Conservation (phyloP, 2,888 invertebrate genomes). For the Leptopterna dolabrata region DNA sequence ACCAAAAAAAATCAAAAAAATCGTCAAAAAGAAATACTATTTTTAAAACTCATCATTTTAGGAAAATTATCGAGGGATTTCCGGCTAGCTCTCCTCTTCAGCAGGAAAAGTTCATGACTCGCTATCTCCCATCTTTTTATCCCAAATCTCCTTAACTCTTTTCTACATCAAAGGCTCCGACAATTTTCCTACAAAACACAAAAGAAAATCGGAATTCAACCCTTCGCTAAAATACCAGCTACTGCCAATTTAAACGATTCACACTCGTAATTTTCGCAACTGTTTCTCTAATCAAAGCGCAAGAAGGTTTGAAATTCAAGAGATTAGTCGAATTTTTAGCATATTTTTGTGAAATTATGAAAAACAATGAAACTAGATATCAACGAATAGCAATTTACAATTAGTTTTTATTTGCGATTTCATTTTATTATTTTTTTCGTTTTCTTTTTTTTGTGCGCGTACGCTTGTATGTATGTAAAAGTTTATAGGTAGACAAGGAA, state of each 20-base stretch:
- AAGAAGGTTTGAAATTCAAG: neutral
- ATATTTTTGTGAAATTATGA: conserved; percentile 61
- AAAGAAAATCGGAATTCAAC: neutral
- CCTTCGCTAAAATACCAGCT: neutral
- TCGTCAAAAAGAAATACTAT: neutral
- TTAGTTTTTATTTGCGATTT: conserved; percentile 5
- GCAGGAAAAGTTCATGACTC: conserved; percentile 31
- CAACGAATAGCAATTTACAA: conserved; percentile 58
- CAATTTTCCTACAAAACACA: neutral
- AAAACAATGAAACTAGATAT: conserved; percentile 45
- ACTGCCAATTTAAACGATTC: neutral
- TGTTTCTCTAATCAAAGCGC: too few species aligned
- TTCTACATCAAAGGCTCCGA: conserved; percentile 1
- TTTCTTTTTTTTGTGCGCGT: conserved; percentile 50
- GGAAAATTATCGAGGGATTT: conserved; percentile 5
- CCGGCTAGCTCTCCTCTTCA: conserved; percentile 51
- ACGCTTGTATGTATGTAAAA: conserved; percentile 57
- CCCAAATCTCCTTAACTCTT: neutral
- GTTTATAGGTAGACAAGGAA: conserved; percentile 34
- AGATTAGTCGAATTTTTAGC: conserved; percentile 51
- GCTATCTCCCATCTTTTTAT: neutral
- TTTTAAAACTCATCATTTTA: neutral
- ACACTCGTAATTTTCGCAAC: too few species aligned
- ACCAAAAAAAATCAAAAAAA: neutral
- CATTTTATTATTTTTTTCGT: conserved; percentile 53